Evolutionary conservation across 2,797 vertebrate species (phyloP), one percentile per base, ranked within the genome.

Genomic region (Sebastes glaucus): DNA sequence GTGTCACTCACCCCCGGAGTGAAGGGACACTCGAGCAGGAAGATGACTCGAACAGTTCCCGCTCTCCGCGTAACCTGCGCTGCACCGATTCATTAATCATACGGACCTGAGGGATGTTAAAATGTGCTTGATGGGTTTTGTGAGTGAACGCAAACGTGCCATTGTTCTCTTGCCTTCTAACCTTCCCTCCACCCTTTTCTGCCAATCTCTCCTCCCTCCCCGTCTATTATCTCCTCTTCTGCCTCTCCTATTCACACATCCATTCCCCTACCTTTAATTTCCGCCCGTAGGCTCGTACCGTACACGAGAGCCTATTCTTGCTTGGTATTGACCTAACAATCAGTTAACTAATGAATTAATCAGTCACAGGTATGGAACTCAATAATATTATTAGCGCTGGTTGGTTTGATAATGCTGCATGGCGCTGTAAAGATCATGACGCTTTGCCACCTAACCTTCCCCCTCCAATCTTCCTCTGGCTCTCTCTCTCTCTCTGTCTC

Each of bases 301-400:
- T 74, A 95, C 94, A 70, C 86, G 89, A 81, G 93, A 94, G 91
- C 94, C 94, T 82, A 94, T 95, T 81, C 94, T 95, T 77, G 91
- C 94, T 88, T 95, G 94, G 94, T 95, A 95, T 81, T 95, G 93
- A 95, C 88, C 89, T 92, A 93, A 93, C 92, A 88, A 87, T 94
- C 88, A 89, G 83, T 89, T 66, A 88, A 94, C 93, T 94, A 94
- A 94, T 93, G 73, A 85, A 94, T 94, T 94, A 94, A 94, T 93
- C 91, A 73, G 85, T 89, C 81, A 83, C 84, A 93, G 94, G 94
- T 95, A 90, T 74, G 82, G 70, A 86, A 76, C 22, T 80, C 27
- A 77, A 74, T 90, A 89, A 91, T 92, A 78, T 89, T 57, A 69
- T 89, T 57, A 69, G 30, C 23, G 27, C 86, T 80, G 86, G 89